These are phyloP conservation scores for Ctenomys sociabilis DNA, from an alignment of 2,113 vertebrate genomes.

Conservation along the genomic window DNA sequence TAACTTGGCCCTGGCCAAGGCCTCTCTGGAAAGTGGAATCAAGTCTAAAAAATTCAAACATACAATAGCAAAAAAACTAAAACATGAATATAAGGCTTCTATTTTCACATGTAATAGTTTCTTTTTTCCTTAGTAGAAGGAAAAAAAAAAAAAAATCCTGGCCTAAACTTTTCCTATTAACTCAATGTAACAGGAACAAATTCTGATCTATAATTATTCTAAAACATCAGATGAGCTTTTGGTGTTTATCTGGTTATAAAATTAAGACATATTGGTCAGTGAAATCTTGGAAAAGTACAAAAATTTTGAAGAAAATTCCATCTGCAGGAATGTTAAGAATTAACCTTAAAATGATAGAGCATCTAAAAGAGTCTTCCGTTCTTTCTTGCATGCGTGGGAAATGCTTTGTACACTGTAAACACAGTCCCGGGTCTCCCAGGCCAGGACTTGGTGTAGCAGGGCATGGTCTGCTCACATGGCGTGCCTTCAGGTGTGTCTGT, in stretches of 20 bases:
- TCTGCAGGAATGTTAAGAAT: neutral
- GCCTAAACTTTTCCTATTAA: neutral
- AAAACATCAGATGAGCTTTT: conserved; percentile 78
- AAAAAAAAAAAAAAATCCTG: neutral
- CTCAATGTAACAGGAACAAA: neutral
- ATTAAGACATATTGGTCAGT: neutral
- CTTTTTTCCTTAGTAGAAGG: neutral
- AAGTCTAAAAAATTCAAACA: neutral
- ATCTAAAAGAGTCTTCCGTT: neutral
- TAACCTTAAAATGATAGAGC: conserved; percentile 6
- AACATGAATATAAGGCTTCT: neutral
- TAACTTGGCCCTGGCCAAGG: neutral
- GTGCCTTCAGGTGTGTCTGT: neutral
- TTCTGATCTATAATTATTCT: conserved; percentile 66
- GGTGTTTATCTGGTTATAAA: conserved; percentile 17
- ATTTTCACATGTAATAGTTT: neutral
- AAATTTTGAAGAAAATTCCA: neutral
- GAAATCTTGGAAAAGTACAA: conserved; percentile 23
- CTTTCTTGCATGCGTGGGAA: neutral
- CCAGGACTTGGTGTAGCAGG: neutral
- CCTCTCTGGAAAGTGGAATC: neutral
- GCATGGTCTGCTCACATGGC: no score
- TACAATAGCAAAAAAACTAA: neutral
- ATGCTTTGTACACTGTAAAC: neutral
- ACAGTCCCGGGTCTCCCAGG: neutral